phyloP scores from a whole-genome alignment of 1,140 invertebrate species.

The Microplitis mediator region DNA sequence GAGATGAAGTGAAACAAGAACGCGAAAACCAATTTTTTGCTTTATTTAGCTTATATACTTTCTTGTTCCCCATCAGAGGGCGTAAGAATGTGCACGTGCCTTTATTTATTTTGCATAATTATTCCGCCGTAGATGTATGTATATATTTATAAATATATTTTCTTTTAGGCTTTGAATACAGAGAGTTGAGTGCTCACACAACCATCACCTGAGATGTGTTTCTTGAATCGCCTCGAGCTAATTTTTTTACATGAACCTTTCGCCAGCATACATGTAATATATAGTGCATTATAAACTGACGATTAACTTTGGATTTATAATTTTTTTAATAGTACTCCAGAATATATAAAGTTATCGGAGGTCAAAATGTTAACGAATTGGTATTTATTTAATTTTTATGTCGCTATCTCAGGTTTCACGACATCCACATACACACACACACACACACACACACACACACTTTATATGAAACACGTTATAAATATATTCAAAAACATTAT shows the following conservation, averaged over 20 bases:
- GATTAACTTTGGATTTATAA: too few relatives aligned
- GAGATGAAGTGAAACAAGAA: conserved; percentile 7
- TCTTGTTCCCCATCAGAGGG: conserved; percentile 18
- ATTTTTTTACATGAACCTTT: conserved; percentile 7
- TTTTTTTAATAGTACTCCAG: too few relatives aligned
- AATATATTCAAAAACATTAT: too few relatives aligned
- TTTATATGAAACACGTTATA: too few relatives aligned
- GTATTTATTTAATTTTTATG: too few relatives aligned
- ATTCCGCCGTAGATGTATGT: conserved; percentile 23
- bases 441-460: too few relatives aligned
- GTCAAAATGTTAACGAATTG: too few relatives aligned
- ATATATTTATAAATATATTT: background rate
- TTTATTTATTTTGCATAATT: conserved; percentile 56
- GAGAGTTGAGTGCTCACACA: background rate
- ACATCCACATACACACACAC: too few relatives aligned
- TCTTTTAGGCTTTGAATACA: background rate
- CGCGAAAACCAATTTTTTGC: background rate
- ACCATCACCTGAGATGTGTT: background rate
- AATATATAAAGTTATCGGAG: too few relatives aligned
- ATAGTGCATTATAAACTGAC: too few relatives aligned
- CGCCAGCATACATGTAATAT: background rate
- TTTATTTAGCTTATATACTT: too few relatives aligned
- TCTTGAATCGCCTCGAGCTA: conserved; percentile 5
- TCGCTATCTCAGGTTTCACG: too few relatives aligned
- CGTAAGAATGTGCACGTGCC: conserved; percentile 50